A percentile compares a stretch with the other conserved stretches of the same genome.
phyloP scores from a whole-genome alignment of 2,113 vertebrate genomes.

The Coryphaenoides rupestris region DNA sequence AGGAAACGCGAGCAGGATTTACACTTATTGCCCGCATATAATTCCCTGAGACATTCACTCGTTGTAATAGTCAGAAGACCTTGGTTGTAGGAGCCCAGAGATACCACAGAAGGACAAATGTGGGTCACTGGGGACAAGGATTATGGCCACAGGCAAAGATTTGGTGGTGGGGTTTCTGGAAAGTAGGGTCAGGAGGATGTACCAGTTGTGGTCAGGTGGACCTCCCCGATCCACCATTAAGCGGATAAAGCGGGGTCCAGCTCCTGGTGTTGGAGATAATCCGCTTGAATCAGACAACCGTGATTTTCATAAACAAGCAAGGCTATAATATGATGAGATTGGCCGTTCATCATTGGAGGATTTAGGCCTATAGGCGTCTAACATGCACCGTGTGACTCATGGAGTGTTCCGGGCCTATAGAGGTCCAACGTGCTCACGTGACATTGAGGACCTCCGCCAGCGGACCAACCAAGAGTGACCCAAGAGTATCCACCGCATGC shows the following conservation, averaged over 20 bases:
- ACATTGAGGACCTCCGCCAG: too few relatives aligned
- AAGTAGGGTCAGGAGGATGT: neutral
- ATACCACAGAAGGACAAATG: conserved; percentile 9
- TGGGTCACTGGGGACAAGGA: conserved; percentile 15
- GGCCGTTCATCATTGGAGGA: conserved; percentile 42
- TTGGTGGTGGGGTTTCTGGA: neutral
- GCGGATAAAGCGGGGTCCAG: conserved; percentile 49
- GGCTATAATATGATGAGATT: conserved; percentile 50
- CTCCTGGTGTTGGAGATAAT: conserved; percentile 47
- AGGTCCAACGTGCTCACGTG: too few relatives aligned
- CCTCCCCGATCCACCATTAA: conserved; percentile 33
- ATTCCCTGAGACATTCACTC: conserved; percentile 35
- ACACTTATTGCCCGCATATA: conserved; percentile 35
- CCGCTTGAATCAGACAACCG: conserved; percentile 46
- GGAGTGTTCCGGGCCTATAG: too few relatives aligned
- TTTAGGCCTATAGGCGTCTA: conserved; percentile 40
- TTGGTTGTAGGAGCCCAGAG: neutral
- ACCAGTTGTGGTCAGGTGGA: conserved; percentile 21
- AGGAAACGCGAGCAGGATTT: conserved; percentile 53
- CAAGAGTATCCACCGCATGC: conserved; percentile 19
- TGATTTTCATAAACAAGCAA: conserved; percentile 35
- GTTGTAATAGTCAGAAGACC: conserved; percentile 36
- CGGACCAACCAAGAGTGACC: conserved; percentile 20
- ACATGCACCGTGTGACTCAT: conserved; percentile 28
- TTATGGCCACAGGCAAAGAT: conserved; percentile 33